Conservation (phyloP, 2,797 vertebrate species). For the Holocentrus rufus region DNA sequence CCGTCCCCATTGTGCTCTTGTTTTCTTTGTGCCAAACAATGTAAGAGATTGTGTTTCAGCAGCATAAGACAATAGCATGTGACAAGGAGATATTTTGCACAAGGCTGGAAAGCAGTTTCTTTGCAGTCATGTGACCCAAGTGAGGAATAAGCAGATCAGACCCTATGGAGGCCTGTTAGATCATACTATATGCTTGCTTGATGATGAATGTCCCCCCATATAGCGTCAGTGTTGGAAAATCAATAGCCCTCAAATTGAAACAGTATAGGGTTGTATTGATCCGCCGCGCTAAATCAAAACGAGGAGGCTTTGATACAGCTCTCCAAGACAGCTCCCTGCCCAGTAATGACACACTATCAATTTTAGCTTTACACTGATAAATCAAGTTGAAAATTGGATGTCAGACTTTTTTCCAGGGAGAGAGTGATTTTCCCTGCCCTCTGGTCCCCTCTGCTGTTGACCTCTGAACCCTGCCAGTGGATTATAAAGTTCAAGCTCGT, state of each 20-base stretch:
- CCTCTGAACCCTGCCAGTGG: constrained; percentile 91
- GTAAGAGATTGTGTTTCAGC: constrained; percentile 40
- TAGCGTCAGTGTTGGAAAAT: constrained; percentile 93
- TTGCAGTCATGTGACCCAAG: constrained; percentile 59
- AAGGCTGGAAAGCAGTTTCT: constrained; percentile 58
- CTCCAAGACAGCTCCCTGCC: constrained; percentile 90
- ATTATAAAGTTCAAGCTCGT: constrained; percentile 93
- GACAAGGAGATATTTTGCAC: constrained; percentile 52
- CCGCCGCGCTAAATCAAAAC: constrained; percentile 93
- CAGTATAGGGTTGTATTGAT: constrained; percentile 99
- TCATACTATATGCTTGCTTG: constrained; percentile 86
- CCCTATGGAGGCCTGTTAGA: constrained; percentile 68
- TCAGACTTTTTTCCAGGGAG: constrained; percentile 89
- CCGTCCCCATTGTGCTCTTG: constrained; percentile 18
- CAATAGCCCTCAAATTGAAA: constrained; percentile 99
- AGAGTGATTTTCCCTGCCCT: constrained; percentile 90
- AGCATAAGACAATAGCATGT: constrained; percentile 11
- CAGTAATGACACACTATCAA: constrained; percentile 98
- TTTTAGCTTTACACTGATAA: constrained; percentile 99
- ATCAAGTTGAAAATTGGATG: constrained; percentile 99
- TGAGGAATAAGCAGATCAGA: constrained; percentile 74
- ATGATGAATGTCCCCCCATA: constrained; percentile 93
- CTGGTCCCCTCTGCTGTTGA: constrained; percentile 84
- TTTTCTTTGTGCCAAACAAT: constrained; percentile 32
- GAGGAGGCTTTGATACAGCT: constrained; percentile 94